Evolutionary conservation across 2,888 invertebrate species (phyloP).

Genomic region (Pseudolycoriella hygida): DNA sequence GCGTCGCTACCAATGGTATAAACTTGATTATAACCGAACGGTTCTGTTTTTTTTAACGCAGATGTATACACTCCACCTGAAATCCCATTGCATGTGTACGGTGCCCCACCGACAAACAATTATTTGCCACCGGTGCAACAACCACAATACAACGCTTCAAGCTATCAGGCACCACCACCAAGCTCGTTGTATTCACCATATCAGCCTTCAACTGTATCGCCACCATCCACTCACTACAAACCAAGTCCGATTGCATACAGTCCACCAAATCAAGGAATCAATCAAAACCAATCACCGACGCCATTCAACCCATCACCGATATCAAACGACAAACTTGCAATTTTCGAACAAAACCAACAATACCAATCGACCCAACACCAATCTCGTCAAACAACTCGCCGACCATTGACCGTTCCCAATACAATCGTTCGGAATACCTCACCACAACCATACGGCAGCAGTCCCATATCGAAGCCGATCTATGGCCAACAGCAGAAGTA

Average conservation of each 20-base stretch:
- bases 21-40: neutral
- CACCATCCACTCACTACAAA: conserved; percentile 19
- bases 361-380: neutral
- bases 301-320: conserved; percentile 24
- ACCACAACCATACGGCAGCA: conserved; percentile 16
- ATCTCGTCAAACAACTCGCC: conserved; percentile 4
- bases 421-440: conserved; percentile 18
- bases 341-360: conserved; percentile 17
- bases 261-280: neutral
- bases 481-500: neutral
- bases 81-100: conserved; percentile 25
- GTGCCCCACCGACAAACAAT: conserved; percentile 18
- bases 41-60: conserved; percentile 10
- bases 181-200: neutral
- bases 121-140: conserved; percentile 26
- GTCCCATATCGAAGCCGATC: neutral
- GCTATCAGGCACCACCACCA: conserved; percentile 30
- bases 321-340: conserved; percentile 22
- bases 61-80: conserved; percentile 27
- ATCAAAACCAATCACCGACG: conserved; percentile 7
- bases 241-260: neutral
- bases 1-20: neutral
- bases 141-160: conserved; percentile 1
- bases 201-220: conserved; percentile 12
- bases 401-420: conserved; percentile 10